Base-by-base conservation (phyloP, 2,888 invertebrate species). In the Alcis repandata region DNA sequence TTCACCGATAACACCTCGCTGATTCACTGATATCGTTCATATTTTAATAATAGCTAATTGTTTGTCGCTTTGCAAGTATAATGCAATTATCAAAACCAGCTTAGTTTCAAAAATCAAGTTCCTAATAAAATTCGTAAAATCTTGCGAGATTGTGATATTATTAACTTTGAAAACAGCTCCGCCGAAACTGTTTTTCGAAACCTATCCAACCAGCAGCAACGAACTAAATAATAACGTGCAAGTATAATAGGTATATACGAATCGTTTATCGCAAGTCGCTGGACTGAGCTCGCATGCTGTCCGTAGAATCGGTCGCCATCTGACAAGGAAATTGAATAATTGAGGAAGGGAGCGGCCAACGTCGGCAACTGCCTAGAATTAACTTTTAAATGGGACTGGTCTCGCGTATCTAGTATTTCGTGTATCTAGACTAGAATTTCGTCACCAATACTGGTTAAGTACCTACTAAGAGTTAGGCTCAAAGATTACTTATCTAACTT, bases 311-410 rank as follows among this genome's bases (percentile, higher is more conserved):
- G 83, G 85, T 83, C 85, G 84, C 82, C 82, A 85, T 82, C 85
- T 84, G 84, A 80, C 80, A 78, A 88, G 88, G 86, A 90, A 87
- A 90, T 90, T 90, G 87, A 86, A 90, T 89, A 90, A 91, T 90
- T 88, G 88, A 89, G 88, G 89, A 90, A 88, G 89, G 89, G 90
- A 90, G 87, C 82, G 87, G 85, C 78, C 77, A 73, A 67, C 67
- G 74, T 63, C 59, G 62, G 62, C 53, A 57, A 53, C 69, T 57
- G 59, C 52, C 64, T 67, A 58, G 41, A 49, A 59, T 48, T 48
- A 60, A 52, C 54, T 48, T 51, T 59, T 59, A 66, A 59, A 64
- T 53, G 52, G 46, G 17, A 59, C 51, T 62, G 45, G 38, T 19
- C 54, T 43, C 19, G 13, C 8, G 19, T 13, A 41, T n/a, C n/a